Evolutionary conservation across 2,888 invertebrate species (phyloP).

Genomic region (Pardosa pseudoannulata): DNA sequence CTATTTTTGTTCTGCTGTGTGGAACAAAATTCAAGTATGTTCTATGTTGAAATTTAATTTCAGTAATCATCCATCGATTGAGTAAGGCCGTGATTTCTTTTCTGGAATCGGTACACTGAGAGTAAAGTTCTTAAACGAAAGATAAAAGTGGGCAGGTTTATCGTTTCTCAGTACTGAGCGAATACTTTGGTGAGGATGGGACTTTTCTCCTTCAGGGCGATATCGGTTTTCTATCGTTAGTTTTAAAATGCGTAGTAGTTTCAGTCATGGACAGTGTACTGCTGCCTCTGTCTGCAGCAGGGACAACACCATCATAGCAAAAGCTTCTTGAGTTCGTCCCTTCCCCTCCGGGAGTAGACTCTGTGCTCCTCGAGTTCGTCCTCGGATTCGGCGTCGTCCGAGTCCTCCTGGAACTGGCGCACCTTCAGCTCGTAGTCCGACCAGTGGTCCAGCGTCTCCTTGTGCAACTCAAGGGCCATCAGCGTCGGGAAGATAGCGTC

Average conservation of each 20-base stretch:
- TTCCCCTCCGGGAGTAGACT: constrained; percentile 5
- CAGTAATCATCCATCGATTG: no score
- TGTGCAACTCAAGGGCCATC: constrained; percentile 88
- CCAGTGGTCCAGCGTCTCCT: constrained; percentile 90
- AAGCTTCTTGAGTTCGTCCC: constrained; percentile 53
- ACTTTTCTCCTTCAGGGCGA: no score
- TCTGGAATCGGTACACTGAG: no score
- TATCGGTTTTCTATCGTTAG: no score
- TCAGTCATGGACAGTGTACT: background rate
- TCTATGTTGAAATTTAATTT: no score
- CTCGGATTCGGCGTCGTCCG: constrained; percentile 63
- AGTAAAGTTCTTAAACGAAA: no score
- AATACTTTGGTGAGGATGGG: no score
- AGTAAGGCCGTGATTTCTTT: no score
- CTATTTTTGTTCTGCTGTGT: no score
- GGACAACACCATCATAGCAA: constrained; percentile 55
- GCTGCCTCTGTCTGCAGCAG: constrained; percentile 40
- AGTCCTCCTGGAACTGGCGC: constrained; percentile 43
- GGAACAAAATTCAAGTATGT: no score
- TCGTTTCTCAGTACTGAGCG: no score
- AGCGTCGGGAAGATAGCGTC: constrained; percentile 88
- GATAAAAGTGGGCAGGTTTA: no score
- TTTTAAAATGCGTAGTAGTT: background rate
- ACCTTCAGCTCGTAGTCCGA: constrained; percentile 80
- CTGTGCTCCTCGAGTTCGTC: constrained; percentile 77